phyloP scores from a whole-genome alignment of 2,113 vertebrate genomes.

The Seriola aureovittata region DNA sequence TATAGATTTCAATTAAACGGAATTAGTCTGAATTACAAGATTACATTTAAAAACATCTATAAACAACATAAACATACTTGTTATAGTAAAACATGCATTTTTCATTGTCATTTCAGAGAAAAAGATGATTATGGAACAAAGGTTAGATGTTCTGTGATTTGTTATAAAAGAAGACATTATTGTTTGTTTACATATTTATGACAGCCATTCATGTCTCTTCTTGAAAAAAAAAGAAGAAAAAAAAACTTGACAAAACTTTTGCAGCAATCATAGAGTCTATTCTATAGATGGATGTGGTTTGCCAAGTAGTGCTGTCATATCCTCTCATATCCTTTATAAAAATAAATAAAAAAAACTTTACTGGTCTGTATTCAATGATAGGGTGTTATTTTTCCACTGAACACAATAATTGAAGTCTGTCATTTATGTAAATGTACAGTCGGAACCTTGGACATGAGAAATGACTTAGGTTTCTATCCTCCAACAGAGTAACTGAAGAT shows the following conservation, averaged over 20 bases:
- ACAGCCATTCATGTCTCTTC: not conserved
- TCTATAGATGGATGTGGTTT: not conserved
- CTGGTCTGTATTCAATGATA: not conserved
- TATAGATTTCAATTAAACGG: conserved; percentile 40
- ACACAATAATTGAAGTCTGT: not conserved
- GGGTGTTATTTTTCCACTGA: not conserved
- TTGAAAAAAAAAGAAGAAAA: too few relatives aligned
- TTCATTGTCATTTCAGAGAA: not conserved
- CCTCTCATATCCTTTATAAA: too few relatives aligned
- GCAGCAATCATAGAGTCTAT: not conserved
- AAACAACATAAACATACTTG: not conserved
- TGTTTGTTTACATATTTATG: not conserved
- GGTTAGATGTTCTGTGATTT: not conserved
- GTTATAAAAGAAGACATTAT: not conserved
- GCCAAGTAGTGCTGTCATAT: not conserved
- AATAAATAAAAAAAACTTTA: too few relatives aligned
- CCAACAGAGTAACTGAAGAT: conserved; percentile 56
- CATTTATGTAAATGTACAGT: not conserved
- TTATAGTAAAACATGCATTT: not conserved
- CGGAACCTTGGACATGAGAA: not conserved
- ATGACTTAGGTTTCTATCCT: conserved; percentile 3
- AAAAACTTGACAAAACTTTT: not conserved
- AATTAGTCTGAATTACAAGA: not conserved
- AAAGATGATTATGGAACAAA: not conserved
- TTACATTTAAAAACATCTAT: not conserved